A percentile compares a stretch with the other conserved stretches of the same genome.
phyloP scores from a whole-genome alignment of 2,888 invertebrate species.

The Theretra japonica region DNA sequence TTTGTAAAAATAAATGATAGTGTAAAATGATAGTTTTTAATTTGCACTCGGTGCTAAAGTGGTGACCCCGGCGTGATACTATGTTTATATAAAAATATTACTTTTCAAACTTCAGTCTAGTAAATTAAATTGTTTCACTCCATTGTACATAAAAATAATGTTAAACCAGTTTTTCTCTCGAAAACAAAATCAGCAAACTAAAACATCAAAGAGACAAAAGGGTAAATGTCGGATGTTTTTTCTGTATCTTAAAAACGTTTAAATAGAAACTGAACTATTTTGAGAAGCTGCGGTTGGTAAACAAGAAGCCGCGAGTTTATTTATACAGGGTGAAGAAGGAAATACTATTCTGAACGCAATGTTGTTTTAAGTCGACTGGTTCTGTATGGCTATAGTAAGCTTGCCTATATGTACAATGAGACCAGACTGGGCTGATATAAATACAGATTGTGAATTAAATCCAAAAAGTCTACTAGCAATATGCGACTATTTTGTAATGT shows the following conservation, averaged over 20 bases:
- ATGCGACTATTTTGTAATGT: no score
- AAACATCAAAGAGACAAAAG: not conserved
- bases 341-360: not conserved
- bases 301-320: not conserved
- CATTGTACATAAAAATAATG: not conserved
- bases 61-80: no score
- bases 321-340: conserved; percentile 2
- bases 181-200: not conserved
- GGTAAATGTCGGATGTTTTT: not conserved
- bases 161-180: not conserved
- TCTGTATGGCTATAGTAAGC: not conserved
- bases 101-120: no score
- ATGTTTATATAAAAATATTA: no score
- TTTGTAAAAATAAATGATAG: no score
- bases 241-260: conserved; percentile 16
- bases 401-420: not conserved
- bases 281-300: not conserved
- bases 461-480: no score
- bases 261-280: conserved; percentile 17
- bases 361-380: not conserved
- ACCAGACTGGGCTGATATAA: not conserved
- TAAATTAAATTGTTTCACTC: no score
- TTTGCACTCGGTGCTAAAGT: no score
- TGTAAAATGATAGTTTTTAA: no score
- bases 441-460: no score